These are phyloP conservation scores for Pedetes capensis DNA, from an alignment of 2,113 vertebrate species.

Conservation along the genomic window DNA sequence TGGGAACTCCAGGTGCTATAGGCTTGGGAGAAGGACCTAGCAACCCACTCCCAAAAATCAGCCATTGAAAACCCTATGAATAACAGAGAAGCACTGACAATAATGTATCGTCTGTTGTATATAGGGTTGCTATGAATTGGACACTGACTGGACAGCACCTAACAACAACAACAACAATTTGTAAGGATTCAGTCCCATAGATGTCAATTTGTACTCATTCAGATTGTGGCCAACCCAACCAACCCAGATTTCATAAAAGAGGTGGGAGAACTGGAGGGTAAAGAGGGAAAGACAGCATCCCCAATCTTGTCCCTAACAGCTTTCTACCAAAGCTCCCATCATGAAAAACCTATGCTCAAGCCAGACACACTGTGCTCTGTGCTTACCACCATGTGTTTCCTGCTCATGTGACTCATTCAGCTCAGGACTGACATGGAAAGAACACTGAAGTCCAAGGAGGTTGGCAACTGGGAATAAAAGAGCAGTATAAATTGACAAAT, in stretches of 20 bases:
- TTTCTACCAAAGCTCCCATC: background rate
- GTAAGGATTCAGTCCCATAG: background rate
- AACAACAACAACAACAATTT: too few species aligned
- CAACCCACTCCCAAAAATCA: too few species aligned
- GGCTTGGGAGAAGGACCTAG: too few species aligned
- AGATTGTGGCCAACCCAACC: background rate
- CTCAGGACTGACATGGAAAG: background rate
- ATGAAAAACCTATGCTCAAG: background rate
- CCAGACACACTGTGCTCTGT: background rate
- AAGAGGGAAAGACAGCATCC: background rate
- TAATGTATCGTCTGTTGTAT: too few species aligned
- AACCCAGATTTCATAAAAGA: background rate
- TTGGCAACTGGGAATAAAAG: background rate
- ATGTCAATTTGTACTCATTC: background rate
- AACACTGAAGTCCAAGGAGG: background rate
- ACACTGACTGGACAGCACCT: too few species aligned
- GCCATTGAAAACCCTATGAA: too few species aligned
- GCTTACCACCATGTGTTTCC: background rate
- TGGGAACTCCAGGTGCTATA: too few species aligned
- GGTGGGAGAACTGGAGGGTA: conserved; percentile 31
- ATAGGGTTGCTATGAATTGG: too few species aligned
- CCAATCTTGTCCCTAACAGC: background rate
- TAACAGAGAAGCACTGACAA: too few species aligned
- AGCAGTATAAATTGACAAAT: background rate
- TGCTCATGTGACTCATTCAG: background rate